phyloP scores from a whole-genome alignment of 2,797 vertebrate genomes.

The Scyliorhinus canicula region DNA sequence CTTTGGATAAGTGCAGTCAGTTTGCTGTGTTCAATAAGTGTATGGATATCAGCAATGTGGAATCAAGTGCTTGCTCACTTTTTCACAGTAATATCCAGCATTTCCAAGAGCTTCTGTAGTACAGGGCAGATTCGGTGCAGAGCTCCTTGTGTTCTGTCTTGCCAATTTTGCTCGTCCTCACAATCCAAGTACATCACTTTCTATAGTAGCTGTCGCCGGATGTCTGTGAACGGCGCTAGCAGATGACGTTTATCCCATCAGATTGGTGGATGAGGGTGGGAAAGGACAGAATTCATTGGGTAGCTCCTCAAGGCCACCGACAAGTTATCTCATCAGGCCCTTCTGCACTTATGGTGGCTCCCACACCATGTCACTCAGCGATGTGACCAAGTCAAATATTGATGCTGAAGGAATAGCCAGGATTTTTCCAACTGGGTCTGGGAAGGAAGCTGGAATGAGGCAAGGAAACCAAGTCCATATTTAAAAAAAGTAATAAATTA shows the following conservation, averaged over 20 bases:
- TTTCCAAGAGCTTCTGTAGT: not conserved
- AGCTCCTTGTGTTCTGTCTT: not conserved
- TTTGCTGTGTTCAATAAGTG: not conserved
- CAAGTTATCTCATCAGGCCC: not conserved
- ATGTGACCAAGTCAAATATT: not conserved
- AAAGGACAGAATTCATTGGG: not conserved
- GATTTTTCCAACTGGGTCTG: no score
- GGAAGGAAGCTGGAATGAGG: not conserved
- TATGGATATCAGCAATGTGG: not conserved
- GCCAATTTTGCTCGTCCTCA: not conserved
- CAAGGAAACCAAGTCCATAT: not conserved
- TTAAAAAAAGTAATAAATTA: not conserved
- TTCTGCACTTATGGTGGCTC: not conserved
- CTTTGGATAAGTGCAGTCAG: not conserved
- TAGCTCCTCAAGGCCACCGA: not conserved
- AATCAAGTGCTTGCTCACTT: not conserved
- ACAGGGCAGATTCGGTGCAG: not conserved
- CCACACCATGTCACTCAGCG: not conserved
- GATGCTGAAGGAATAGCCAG: no score
- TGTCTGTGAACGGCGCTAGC: not conserved
- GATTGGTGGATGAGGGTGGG: not conserved
- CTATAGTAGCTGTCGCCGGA: not conserved
- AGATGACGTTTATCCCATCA: not conserved
- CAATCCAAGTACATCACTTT: not conserved
- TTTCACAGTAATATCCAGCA: not conserved